phyloP scores from a whole-genome alignment of 2,888 invertebrate species.

The Nineta flava region DNA sequence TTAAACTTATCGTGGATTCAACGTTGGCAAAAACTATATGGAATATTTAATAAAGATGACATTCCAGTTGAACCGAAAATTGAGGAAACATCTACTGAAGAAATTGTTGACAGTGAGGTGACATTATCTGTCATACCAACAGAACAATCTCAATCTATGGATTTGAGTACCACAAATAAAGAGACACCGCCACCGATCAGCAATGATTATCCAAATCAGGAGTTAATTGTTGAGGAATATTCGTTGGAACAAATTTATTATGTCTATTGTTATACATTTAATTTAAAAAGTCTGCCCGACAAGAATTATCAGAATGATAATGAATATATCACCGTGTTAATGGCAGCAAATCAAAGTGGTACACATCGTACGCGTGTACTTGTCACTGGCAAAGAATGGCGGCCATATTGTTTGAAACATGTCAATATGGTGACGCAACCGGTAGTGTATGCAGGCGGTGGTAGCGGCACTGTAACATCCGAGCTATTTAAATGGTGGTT shows the following conservation, averaged over 20 bases:
- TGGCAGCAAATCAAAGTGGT: constrained; percentile 29
- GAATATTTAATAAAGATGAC: background rate
- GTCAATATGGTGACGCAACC: constrained; percentile 33
- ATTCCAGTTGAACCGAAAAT: background rate
- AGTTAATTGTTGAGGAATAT: background rate
- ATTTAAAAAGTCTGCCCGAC: constrained; percentile 28
- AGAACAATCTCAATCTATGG: background rate
- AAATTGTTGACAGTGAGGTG: constrained; percentile 6
- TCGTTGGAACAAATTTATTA: constrained; percentile 25
- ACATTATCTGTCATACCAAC: background rate
- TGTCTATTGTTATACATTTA: constrained; percentile 26
- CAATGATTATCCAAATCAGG: background rate
- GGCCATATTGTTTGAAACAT: constrained; percentile 26
- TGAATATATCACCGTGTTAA: constrained; percentile 24
- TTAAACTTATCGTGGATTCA: constrained; percentile 3
- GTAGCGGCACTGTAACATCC: constrained; percentile 26
- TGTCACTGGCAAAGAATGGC: constrained; percentile 30
- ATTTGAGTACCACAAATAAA: background rate
- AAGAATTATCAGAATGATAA: constrained; percentile 10
- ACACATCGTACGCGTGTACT: constrained; percentile 29
- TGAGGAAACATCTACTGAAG: background rate
- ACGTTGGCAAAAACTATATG: constrained; percentile 4
- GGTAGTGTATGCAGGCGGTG: constrained; percentile 31
- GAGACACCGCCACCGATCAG: background rate
- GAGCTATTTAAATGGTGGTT: constrained; percentile 34